Evolutionary conservation across 2,113 vertebrate genomes (phyloP), one percentile per base, ranked within the genome.

Genomic region (Otis tarda): DNA sequence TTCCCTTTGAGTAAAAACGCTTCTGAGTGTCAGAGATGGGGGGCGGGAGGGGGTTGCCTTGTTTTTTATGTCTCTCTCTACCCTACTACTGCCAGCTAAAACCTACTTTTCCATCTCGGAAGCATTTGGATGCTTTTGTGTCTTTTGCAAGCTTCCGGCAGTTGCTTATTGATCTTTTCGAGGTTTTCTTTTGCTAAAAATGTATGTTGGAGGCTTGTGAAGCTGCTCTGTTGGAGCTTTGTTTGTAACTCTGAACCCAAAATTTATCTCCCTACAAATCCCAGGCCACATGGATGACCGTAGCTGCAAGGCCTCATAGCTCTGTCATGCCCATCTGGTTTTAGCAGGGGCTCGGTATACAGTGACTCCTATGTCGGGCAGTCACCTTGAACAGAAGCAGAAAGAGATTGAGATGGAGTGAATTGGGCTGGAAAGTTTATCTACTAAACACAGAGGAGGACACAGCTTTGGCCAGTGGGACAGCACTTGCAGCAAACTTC

Each of bases 231-330:
- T 43, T 89, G 49, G 39, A 76, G 39, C 14, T 88, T 43, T 50
- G 39, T 39, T 43, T 50, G 39, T 39, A 33, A 37, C 74, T 59
- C 41, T 60, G 53, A 88, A 53, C 17, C 20, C 41, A 14, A 19
- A 18, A 69, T 24, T 7, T 41, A 39, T 59, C 60, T 68, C 43
- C 23, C 64, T 89, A 10, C 8, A 50, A 64, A 25, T 45, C 43
- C 27, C 0, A 0, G 28, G 39, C 78, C 2, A 0, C 8, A 3
- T 14, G 12, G 14, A 9, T 88, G 70, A 61, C 49, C 2, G 2
- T 53, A 64, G 16, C 6, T 73, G 22, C 6, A 17, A 45, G 65
- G 49, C 19, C 41, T 14, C 37, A 1, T 45, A 33, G 23, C 3
- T 9, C 50, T 81, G 28, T 57, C 37, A 2, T 33, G 37, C 9